Base-by-base conservation (phyloP, 2,113 vertebrate species). In the Corvus hawaiiensis region DNA sequence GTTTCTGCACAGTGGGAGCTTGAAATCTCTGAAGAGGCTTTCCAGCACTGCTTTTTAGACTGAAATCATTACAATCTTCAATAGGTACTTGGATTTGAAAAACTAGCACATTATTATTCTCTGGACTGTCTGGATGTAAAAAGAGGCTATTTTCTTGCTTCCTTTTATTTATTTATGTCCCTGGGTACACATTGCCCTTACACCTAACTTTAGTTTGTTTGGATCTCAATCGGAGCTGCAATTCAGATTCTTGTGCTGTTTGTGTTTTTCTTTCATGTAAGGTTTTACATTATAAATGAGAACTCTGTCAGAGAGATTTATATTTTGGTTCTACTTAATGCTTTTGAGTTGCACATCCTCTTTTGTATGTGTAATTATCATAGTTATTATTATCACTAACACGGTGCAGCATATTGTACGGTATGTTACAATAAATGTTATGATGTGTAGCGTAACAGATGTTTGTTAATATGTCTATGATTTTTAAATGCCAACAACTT, bases 41-140 rank as follows among this genome's bases (percentile, higher is more conserved):
- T 97, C 96, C 96, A 97, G 97, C 96, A 81, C 95, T 97, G 97
- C 97, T 97, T 98, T 98, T 97, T 97, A 97, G 97, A 95, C 95
- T 97, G 97, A 98, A 98, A 97, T 98, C 98, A 98, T 98, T 98
- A 97, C 97, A 97, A 89, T 97, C 96, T 97, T 98, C 97, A 98
- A 96, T 97, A 98, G 97, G 96, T 97, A 94, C 97, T 97, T 97
- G 95, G 96, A 97, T 98, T 93, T 97, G 92, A 97, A 97, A 98
- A 98, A 97, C 97, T 96, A 96, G 97, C 93, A 90, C 97, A 97
- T 98, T 97, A 98, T 98, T 98, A 98, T 98, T 98, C 97, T 98
- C 93, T 90, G 92, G 96, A 97, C 96, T 96, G 75, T 97, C 96
- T 97, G 90, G 82, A 92, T 97, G 91, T 97, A 96, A 97, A 98